Percentiles rank a stretch among this genome's conserved stretches.
Evolutionary conservation across 2,113 vertebrate species (phyloP).

Genomic region (Bombycilla garrulus): DNA sequence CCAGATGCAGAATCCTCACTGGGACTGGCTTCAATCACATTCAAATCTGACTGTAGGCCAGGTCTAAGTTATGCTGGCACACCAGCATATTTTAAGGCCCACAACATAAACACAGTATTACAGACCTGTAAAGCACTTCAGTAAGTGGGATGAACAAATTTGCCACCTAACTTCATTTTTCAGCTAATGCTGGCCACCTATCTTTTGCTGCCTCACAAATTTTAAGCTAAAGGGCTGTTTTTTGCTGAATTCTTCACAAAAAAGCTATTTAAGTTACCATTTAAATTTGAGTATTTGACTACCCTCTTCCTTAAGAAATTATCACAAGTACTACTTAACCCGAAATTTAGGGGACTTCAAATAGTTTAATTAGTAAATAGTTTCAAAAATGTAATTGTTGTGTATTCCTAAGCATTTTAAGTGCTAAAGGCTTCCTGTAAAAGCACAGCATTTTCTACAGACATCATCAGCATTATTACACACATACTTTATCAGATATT

Average conservation of each 20-base stretch:
- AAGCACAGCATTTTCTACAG: not conserved
- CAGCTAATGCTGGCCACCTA: not conserved
- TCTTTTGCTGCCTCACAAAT: not conserved
- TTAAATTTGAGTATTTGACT: not conserved
- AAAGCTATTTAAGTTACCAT: not conserved
- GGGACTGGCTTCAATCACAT: not conserved
- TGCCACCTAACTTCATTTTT: not conserved
- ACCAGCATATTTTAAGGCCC: not conserved
- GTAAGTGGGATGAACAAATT: not conserved
- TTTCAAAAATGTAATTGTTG: not conserved
- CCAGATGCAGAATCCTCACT: not conserved
- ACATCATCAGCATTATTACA: not conserved
- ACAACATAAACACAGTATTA: not conserved
- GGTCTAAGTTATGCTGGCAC: not conserved
- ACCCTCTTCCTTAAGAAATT: not conserved
- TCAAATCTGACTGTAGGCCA: not conserved
- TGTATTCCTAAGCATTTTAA: not conserved
- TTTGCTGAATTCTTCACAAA: not conserved
- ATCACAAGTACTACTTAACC: not conserved
- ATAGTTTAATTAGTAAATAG: not conserved
- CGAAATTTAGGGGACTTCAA: not conserved
- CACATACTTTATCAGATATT: not conserved
- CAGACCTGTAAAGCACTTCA: not conserved
- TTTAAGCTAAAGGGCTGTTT: not conserved
- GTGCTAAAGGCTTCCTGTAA: not conserved